Evolutionary conservation across 92 coral and sea anemone species (phyloP).

Genomic region (Bergia puertoricense): DNA sequence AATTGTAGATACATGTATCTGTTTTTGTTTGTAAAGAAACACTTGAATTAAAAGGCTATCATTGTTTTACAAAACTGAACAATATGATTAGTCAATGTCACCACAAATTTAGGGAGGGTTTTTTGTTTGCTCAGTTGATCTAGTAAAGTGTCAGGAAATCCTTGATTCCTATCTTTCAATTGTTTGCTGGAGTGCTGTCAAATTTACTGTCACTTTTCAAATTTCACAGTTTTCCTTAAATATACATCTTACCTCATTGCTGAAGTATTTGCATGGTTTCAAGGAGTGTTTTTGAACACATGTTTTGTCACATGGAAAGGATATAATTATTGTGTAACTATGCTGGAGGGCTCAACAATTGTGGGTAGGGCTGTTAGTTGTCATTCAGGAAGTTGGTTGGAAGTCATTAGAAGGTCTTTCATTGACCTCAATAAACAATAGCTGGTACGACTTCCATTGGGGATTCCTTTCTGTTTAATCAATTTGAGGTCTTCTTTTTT

Average conservation of each 20-base stretch:
- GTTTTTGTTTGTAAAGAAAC: background rate
- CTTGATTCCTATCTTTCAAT: conserved; percentile 22
- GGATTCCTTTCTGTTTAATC: conserved; percentile 33
- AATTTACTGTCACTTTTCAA: conserved; percentile 2
- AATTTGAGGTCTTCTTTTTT: background rate
- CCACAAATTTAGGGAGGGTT: background rate
- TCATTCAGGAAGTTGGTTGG: conserved; percentile 11
- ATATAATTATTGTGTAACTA: background rate
- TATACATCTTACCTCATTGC: conserved; percentile 27
- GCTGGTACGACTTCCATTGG: background rate
- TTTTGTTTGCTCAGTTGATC: background rate
- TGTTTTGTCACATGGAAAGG: conserved; percentile 5
- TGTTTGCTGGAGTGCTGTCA: conserved; percentile 7
- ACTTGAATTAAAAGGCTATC: too few relatives aligned
- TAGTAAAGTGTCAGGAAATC: conserved; percentile 23
- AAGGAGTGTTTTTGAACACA: conserved; percentile 2
- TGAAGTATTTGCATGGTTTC: conserved; percentile 11
- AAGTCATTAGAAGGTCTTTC: background rate
- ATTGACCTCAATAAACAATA: conserved; percentile 6
- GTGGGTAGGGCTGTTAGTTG: conserved; percentile 19
- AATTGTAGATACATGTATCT: background rate
- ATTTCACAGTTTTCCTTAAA: background rate
- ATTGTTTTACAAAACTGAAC: background rate
- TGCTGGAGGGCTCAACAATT: conserved; percentile 21
- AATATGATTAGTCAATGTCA: background rate